Evolutionary conservation across 2,797 vertebrate species (phyloP).

Genomic region (Falco berigora): DNA sequence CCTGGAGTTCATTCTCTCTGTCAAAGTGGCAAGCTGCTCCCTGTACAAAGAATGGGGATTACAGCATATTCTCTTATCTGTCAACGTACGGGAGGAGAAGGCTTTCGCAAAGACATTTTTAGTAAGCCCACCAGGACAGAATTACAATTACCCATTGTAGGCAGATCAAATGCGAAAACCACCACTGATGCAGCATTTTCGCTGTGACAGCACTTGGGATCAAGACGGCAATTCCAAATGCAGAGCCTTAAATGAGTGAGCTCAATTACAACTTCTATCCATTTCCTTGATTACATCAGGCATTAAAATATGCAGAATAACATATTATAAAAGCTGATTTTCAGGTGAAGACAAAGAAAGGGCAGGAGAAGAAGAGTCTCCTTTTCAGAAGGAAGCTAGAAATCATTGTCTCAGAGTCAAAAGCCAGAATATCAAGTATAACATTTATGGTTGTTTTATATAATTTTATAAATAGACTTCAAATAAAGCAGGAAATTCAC

Average conservation of each 20-base stretch:
- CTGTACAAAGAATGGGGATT: not conserved
- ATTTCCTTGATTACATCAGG: not conserved
- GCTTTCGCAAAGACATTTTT: slow-evolving; percentile 7
- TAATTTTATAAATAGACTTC: not conserved
- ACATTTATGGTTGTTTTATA: not conserved
- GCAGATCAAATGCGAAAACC: slow-evolving; percentile 11
- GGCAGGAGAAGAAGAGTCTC: not conserved
- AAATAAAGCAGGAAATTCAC: not conserved
- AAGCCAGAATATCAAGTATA: not conserved
- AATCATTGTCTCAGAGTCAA: not conserved
- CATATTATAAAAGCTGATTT: not conserved
- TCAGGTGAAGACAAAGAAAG: not conserved
- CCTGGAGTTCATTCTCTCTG: not conserved
- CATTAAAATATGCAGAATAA: not conserved
- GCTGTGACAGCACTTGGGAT: not conserved
- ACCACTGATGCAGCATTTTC: not conserved
- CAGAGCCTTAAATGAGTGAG: not conserved
- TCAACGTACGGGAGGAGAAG: not conserved
- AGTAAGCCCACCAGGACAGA: slow-evolving; percentile 8
- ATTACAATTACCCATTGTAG: slow-evolving; percentile 10
- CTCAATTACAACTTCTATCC: not conserved
- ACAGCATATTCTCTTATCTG: slow-evolving; percentile 4
- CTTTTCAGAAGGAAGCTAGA: not conserved
- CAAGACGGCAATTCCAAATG: not conserved
- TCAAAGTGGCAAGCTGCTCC: not conserved